A percentile compares a stretch with the other conserved stretches of the same genome.
Evolutionary conservation across 1,140 invertebrate genomes (phyloP).

Genomic region (Zaprionus ghesquierei): DNA sequence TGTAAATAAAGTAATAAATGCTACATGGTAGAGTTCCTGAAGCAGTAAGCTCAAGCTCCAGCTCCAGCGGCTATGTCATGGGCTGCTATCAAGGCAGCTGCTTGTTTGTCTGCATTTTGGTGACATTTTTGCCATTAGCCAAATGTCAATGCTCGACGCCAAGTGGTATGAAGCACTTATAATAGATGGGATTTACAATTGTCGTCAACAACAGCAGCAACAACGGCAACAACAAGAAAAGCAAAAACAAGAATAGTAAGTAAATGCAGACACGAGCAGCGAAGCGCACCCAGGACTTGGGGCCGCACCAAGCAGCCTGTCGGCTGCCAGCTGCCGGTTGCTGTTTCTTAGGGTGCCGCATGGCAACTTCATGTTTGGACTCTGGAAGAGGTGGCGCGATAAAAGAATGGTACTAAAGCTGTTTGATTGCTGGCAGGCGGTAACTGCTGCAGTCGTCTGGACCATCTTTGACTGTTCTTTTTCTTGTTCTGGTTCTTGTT

Average conservation of each 20-base stretch:
- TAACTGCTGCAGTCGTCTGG: slow-evolving; percentile 22
- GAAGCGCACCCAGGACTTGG: neutral
- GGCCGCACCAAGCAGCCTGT: slow-evolving; percentile 26
- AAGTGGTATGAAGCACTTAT: slow-evolving; percentile 76
- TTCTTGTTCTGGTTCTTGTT: slow-evolving; percentile 5
- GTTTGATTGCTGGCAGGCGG: slow-evolving; percentile 56
- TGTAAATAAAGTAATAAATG: slow-evolving; percentile 32
- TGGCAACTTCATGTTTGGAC: slow-evolving; percentile 24
- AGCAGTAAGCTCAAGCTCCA: neutral
- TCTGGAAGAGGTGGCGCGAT: slow-evolving; percentile 54
- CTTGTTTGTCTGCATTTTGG: slow-evolving; percentile 73
- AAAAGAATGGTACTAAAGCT: slow-evolving; percentile 72
- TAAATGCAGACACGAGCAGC: slow-evolving; percentile 8
- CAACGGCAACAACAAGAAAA: slow-evolving; percentile 23
- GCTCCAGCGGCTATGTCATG: slow-evolving; percentile 1
- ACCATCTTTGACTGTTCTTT: neutral
- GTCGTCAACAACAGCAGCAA: slow-evolving; percentile 46
- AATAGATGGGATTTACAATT: slow-evolving; percentile 72
- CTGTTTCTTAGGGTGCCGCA: slow-evolving; percentile 17
- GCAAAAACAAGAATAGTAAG: slow-evolving; percentile 21
- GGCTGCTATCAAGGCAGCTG: slow-evolving; percentile 42
- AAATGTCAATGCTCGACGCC: slow-evolving; percentile 75
- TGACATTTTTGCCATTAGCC: slow-evolving; percentile 80
- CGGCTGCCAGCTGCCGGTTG: slow-evolving; percentile 57
- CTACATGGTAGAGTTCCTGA: neutral